Conservation (phyloP, 2,113 vertebrate genomes). For the Chaetorhynchus papuensis region DNA sequence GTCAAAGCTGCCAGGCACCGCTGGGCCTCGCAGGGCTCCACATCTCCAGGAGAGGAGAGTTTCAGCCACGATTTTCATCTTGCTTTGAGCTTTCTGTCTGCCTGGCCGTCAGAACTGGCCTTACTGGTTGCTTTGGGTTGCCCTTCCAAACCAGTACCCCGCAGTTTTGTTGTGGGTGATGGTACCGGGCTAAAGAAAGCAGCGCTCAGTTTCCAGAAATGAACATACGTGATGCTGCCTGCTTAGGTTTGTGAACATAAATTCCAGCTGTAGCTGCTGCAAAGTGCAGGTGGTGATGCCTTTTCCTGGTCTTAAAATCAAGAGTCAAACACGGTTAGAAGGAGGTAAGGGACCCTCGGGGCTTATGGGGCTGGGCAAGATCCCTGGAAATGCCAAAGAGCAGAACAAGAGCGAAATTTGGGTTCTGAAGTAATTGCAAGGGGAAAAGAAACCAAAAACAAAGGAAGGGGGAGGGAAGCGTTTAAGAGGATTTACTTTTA, state of each 20-base stretch:
- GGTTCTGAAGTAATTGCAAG: neutral
- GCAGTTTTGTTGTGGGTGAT: neutral
- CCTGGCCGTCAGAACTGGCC: neutral
- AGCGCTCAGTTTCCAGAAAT: neutral
- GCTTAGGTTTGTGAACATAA: neutral
- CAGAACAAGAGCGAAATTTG: fast-evolving
- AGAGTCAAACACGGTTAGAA: too few relatives aligned
- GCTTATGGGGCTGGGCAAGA: fast-evolving
- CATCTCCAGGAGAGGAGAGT: neutral
- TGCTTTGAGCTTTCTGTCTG: neutral
- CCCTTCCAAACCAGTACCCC: neutral
- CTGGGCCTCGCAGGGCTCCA: neutral
- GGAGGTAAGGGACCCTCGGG: slow-evolving; percentile 77
- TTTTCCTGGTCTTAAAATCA: too few relatives aligned
- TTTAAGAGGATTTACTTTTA: neutral
- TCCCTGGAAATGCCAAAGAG: too few relatives aligned
- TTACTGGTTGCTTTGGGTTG: neutral
- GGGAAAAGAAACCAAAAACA: neutral
- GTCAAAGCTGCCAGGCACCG: neutral
- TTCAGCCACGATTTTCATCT: neutral
- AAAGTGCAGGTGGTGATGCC: neutral
- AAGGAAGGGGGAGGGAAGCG: neutral
- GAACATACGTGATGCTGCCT: neutral
- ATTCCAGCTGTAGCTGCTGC: neutral
- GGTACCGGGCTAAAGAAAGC: neutral